Conservation (phyloP, 2,888 invertebrate genomes). For the Catocala fraxini region DNA sequence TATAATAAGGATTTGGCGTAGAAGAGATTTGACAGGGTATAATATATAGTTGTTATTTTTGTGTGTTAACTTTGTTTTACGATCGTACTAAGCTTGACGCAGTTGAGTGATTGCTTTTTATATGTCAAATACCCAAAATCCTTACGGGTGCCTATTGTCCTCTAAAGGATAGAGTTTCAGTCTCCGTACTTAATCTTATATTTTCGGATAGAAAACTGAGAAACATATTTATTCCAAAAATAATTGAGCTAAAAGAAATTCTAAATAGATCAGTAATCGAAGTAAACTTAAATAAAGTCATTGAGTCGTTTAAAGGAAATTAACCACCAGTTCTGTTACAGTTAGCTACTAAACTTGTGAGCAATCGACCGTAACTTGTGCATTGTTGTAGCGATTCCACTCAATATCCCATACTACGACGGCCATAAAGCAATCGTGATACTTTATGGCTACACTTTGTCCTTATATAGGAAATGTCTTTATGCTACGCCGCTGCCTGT, state of each 20-base stretch:
- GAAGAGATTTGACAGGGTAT: slow-evolving; percentile 26
- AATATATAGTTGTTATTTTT: slow-evolving; percentile 22
- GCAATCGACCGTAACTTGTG: slow-evolving; percentile 33
- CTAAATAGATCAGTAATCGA: too few relatives aligned
- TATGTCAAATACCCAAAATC: too few relatives aligned
- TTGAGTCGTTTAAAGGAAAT: too few relatives aligned
- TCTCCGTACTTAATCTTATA: too few relatives aligned
- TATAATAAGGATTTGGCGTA: slow-evolving; percentile 21
- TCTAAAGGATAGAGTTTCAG: too few relatives aligned
- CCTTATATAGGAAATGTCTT: background rate
- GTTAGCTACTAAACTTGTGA: slow-evolving; percentile 14
- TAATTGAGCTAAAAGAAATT: too few relatives aligned
- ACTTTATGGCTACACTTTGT: slow-evolving; percentile 2
- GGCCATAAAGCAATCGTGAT: slow-evolving; percentile 2
- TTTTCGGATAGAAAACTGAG: too few relatives aligned
- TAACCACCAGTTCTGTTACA: slow-evolving; percentile 3
- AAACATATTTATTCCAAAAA: too few relatives aligned
- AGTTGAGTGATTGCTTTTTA: too few relatives aligned
- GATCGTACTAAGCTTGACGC: background rate
- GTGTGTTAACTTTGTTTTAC: background rate
- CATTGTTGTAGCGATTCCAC: slow-evolving; percentile 35
- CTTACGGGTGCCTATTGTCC: too few relatives aligned
- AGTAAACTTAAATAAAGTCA: too few relatives aligned
- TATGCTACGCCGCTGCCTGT: too few relatives aligned
- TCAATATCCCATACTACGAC: slow-evolving; percentile 27